phyloP scores from a whole-genome alignment of 1,140 invertebrate genomes.

The Metaphire vulgaris region DNA sequence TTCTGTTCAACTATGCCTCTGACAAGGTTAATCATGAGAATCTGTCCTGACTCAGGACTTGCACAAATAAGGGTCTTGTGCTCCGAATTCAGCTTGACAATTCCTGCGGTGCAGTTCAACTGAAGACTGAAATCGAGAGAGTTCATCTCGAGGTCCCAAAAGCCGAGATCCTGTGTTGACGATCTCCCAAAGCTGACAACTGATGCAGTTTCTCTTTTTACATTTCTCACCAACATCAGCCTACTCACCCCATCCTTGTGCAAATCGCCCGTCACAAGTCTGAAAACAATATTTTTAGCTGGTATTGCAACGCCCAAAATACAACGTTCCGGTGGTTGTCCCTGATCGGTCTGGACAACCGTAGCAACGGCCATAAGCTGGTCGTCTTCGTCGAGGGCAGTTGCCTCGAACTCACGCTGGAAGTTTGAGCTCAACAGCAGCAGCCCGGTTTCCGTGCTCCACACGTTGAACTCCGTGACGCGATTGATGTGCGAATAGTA shows the following conservation, averaged over 20 bases:
- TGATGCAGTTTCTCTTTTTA: not conserved
- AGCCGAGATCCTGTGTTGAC: constrained; percentile 7
- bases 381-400: constrained; percentile 16
- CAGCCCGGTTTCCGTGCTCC: constrained; percentile 22
- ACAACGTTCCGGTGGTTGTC: not conserved
- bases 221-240: constrained; percentile 4
- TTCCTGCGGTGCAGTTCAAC: not conserved
- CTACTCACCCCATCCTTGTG: constrained; percentile 10
- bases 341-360: not conserved
- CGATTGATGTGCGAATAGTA: constrained; percentile 25
- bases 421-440: constrained; percentile 16
- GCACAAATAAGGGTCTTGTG: not conserved
- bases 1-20: constrained; percentile 7
- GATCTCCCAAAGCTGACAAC: constrained; percentile 12
- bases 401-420: constrained; percentile 14
- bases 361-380: constrained; percentile 15
- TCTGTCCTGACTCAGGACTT: not conserved
- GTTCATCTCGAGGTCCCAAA: constrained; percentile 20
- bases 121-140: constrained; percentile 8
- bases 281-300: constrained; percentile 7
- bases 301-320: constrained; percentile 8
- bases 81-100: not conserved
- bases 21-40: constrained; percentile 12
- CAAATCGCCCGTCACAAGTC: constrained; percentile 1
- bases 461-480: constrained; percentile 20